phyloP scores from a whole-genome alignment of 2,888 invertebrate species.

The Tridacna crocea region DNA sequence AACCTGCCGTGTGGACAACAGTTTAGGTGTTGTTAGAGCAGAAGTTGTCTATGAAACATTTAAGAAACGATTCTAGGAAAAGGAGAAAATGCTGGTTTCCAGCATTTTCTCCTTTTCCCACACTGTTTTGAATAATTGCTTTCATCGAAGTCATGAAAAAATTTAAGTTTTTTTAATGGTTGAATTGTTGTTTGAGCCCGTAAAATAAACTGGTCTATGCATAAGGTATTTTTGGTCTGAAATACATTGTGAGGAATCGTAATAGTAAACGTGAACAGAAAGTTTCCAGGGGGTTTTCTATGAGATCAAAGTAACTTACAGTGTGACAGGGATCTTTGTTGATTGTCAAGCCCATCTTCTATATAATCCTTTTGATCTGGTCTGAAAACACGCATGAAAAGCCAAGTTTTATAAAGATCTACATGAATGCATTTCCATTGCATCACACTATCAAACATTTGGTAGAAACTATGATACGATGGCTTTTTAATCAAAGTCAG shows the following conservation, averaged over 20 bases:
- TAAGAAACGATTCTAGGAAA: not conserved
- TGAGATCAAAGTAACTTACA: constrained; percentile 67
- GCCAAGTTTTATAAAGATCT: too few relatives aligned
- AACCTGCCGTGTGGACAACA: too few relatives aligned
- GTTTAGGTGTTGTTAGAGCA: not conserved
- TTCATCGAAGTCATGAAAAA: not conserved
- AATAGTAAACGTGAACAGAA: too few relatives aligned
- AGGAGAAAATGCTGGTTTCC: not conserved
- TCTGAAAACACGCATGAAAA: constrained; percentile 59
- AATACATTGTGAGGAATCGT: too few relatives aligned
- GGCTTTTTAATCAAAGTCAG: not conserved
- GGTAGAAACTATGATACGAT: not conserved
- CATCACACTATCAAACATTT: too few relatives aligned
- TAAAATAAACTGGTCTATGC: too few relatives aligned
- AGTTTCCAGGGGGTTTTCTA: too few relatives aligned
- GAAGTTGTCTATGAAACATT: not conserved
- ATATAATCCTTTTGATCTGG: constrained; percentile 78
- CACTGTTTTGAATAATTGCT: not conserved
- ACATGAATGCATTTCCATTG: too few relatives aligned
- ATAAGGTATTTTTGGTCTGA: too few relatives aligned
- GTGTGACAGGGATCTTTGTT: constrained; percentile 75
- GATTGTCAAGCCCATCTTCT: constrained; percentile 72
- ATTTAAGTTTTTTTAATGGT: not conserved
- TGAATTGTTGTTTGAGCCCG: not conserved
- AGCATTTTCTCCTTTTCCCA: not conserved